Evolutionary conservation across 2,113 vertebrate species (phyloP), one percentile per base, ranked within the genome.

Genomic region (Guaruba guarouba): DNA sequence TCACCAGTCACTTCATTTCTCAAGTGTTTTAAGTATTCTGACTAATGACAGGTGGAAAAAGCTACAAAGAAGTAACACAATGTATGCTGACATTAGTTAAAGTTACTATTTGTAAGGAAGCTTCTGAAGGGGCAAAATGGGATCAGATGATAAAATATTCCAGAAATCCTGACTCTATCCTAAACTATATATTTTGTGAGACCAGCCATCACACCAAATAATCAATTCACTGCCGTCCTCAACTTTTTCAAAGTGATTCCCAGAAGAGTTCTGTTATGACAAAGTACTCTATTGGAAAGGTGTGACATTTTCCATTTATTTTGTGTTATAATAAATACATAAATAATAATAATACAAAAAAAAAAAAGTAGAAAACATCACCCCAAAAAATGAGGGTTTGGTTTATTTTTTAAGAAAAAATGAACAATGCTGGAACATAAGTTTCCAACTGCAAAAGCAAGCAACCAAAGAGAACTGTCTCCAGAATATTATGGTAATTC

Each of bases 281-380:
- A 48, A 92, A 95, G 86, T 49, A 85, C 31, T 74, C 61, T 91
- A 22, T 46, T 90, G 80, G 67, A 96, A 97, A 92, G 24, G 37
- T 66, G 54, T 87, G 85, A 90, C 67, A 66, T 86, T 87, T 96
- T 89, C 91, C 61, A 96, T 97, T 96, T 91, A 67, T 86, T 95
- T 78, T 88, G 24, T 57, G 48, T 78, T 95, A 79, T 35, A 88
- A 92, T 90, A 89, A 90, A 85, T 75, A 71, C 17, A 41, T 35
- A 24, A 49, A 70, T 9, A 7, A 19, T 14, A n/a, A n/a, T 2
- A 59, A 25, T 39, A 39, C 29, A 63, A 35, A 35, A 35, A 35
- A 35, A 12, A 10, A 81, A 48, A 2, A 57, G 3, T 20, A 49
- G 20, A 85, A 85, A 78, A 16, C 4, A 68, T 66, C 29, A 92